phyloP scores from a whole-genome alignment of 2,113 vertebrate genomes.

The Erythrocebus patas region DNA sequence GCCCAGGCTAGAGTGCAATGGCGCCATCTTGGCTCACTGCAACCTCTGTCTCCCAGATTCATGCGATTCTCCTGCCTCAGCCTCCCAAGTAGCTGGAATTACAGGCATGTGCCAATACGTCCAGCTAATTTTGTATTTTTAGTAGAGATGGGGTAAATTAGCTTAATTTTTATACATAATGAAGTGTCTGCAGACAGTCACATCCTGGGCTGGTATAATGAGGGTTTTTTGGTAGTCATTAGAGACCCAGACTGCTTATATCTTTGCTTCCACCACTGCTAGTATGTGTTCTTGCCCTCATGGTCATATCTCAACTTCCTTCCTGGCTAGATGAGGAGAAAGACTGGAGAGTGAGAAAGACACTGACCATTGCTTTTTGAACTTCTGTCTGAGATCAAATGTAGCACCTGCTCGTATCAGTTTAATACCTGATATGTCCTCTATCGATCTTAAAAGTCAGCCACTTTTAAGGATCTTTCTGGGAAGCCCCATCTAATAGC shows the following conservation, averaged over 20 bases:
- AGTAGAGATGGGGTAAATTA: not conserved
- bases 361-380: not conserved
- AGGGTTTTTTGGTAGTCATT: not conserved
- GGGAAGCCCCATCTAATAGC: not conserved
- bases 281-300: not conserved
- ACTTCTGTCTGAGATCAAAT: not conserved
- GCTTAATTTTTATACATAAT: not conserved
- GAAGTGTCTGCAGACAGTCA: not conserved
- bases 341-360: not conserved
- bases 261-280: not conserved
- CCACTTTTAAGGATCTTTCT: not conserved
- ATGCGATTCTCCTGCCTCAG: too few relatives aligned
- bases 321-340: not conserved
- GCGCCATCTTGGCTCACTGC: accelerated
- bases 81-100: too few relatives aligned
- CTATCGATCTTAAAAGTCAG: not conserved
- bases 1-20: too few relatives aligned
- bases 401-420: not conserved
- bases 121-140: too few relatives aligned
- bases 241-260: not conserved
- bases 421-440: not conserved
- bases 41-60: too few relatives aligned
- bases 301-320: not conserved
- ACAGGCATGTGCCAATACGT: too few relatives aligned
- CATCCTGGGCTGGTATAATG: not conserved